Percentiles rank a stretch among this genome's conserved stretches.
Conservation (phyloP, 2,888 invertebrate genomes). For the Asteroscopus sphinx region DNA sequence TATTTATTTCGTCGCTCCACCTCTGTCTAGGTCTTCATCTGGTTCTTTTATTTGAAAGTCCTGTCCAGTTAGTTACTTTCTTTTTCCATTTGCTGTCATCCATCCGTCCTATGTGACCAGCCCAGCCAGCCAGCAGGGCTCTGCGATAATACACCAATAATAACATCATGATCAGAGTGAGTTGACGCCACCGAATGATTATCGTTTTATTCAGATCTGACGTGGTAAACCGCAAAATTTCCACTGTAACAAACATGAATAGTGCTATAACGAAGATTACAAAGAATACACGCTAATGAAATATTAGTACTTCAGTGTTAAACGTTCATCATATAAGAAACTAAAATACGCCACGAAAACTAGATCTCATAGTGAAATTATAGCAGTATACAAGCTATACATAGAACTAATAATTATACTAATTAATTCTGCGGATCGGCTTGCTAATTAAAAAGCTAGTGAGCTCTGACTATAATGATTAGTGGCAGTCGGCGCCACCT, state of each 20-base stretch:
- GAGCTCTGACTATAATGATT: conserved; percentile 40
- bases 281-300: conserved; percentile 34
- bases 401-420: conserved; percentile 40
- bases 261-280: conserved; percentile 12
- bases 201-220: conserved; percentile 4
- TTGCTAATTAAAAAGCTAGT: conserved; percentile 49
- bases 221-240: conserved; percentile 7
- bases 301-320: conserved; percentile 41
- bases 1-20: too few relatives aligned
- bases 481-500: conserved; percentile 31
- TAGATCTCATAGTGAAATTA: conserved; percentile 35
- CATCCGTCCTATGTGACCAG: too few relatives aligned
- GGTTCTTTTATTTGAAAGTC: too few relatives aligned
- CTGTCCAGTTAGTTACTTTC: too few relatives aligned
- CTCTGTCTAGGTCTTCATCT: too few relatives aligned
- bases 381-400: conserved; percentile 9
- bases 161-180: not conserved
- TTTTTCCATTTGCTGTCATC: too few relatives aligned
- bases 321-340: conserved; percentile 21
- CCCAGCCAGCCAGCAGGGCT: too few relatives aligned
- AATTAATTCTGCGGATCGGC: conserved; percentile 41
- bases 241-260: conserved; percentile 10
- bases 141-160: too few relatives aligned
- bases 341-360: conserved; percentile 13
- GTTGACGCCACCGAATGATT: not conserved